Evolutionary conservation across 2,888 invertebrate species (phyloP).

Genomic region (Glyphotaelius pellucidus): DNA sequence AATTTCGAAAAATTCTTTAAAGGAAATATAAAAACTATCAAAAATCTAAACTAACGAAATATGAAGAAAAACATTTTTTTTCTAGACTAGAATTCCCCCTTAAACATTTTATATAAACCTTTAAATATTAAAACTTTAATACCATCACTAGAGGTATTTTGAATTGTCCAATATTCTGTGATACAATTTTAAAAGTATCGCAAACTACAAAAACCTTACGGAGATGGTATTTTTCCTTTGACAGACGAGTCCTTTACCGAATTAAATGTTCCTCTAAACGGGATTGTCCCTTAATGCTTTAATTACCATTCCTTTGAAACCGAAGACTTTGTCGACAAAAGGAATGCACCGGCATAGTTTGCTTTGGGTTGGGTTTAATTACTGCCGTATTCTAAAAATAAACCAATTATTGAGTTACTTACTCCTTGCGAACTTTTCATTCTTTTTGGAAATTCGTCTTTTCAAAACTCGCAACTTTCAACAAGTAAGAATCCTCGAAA

Average conservation of each 20-base stretch:
- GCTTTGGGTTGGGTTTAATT: slow-evolving; percentile 39
- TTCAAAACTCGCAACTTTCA: neutral
- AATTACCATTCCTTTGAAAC: slow-evolving; percentile 54
- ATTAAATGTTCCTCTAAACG: slow-evolving; percentile 42
- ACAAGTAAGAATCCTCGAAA: neutral
- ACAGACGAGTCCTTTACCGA: slow-evolving; percentile 22
- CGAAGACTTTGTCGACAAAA: slow-evolving; percentile 37
- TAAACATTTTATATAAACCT: neutral
- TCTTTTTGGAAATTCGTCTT: neutral
- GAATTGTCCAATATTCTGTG: neutral
- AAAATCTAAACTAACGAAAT: too few species aligned
- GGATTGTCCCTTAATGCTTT: slow-evolving; percentile 54
- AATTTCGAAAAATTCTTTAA: too few species aligned
- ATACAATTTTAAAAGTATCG: neutral
- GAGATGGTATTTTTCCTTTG: slow-evolving; percentile 17
- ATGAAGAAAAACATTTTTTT: too few species aligned
- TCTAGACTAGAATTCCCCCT: too few species aligned
- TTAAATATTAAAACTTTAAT: neutral
- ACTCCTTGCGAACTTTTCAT: neutral
- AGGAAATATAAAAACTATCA: too few species aligned
- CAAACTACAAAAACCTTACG: neutral
- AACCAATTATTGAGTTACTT: neutral
- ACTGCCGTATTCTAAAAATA: slow-evolving; percentile 24
- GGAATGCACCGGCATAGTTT: slow-evolving; percentile 44
- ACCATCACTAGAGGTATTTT: neutral